phyloP scores from a whole-genome alignment of 2,797 vertebrate species.

The Ataeniobius toweri region DNA sequence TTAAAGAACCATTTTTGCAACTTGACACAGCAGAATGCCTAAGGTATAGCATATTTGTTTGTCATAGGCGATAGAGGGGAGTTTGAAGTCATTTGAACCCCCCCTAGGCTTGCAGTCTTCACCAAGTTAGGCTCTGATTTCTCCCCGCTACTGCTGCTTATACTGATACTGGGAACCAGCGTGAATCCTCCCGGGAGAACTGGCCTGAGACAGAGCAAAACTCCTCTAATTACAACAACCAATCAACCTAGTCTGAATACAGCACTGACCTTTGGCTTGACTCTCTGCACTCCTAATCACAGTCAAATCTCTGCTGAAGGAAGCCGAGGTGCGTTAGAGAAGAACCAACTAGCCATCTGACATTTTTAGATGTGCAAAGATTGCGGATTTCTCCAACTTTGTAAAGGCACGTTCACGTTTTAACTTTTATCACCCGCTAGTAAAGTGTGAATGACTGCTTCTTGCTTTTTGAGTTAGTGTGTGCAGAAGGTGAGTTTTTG shows the following conservation, averaged over 20 bases:
- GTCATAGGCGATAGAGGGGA: constrained; percentile 17
- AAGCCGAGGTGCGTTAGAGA: constrained; percentile 69
- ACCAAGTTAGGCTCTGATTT: constrained; percentile 60
- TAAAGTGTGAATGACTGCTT: constrained; percentile 71
- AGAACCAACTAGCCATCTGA: constrained; percentile 62
- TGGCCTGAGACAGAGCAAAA: constrained; percentile 60
- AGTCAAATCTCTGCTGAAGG: constrained; percentile 66
- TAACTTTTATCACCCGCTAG: constrained; percentile 26
- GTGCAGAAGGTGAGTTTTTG: constrained; percentile 58
- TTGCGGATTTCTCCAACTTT: constrained; percentile 54
- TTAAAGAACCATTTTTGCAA: neutral
- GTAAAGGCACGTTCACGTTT: constrained; percentile 27
- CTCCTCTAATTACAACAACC: constrained; percentile 77
- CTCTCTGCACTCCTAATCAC: constrained; percentile 58
- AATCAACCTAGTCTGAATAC: constrained; percentile 68
- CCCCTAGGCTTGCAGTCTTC: constrained; percentile 35
- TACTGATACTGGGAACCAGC: constrained; percentile 65
- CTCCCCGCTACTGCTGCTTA: constrained; percentile 48
- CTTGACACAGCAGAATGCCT: neutral
- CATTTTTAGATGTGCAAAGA: constrained; percentile 67
- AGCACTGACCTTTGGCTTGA: constrained; percentile 62
- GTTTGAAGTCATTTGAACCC: constrained; percentile 48
- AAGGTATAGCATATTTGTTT: constrained; percentile 8
- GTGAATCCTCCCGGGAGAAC: constrained; percentile 59
- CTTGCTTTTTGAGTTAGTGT: constrained; percentile 51